A percentile compares a stretch with the other conserved stretches of the same genome.
phyloP scores from a whole-genome alignment of 2,888 invertebrate species.

The Eutolmus rufibarbis region DNA sequence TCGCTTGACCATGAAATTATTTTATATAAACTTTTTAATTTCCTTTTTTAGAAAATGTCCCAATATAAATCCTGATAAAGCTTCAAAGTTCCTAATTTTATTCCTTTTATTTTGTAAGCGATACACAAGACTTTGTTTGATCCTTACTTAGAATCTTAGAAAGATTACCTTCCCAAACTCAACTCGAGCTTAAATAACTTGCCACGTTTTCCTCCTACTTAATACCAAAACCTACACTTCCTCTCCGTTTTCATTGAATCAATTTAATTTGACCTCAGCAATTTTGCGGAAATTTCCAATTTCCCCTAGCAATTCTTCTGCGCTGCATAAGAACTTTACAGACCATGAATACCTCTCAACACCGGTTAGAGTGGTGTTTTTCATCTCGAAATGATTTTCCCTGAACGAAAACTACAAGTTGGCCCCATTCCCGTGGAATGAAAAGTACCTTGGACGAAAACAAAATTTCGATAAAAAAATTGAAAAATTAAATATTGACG shows the following conservation, averaged over 20 bases:
- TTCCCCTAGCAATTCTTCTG: background rate
- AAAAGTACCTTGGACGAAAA: background rate
- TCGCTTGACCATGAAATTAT: too few relatives aligned
- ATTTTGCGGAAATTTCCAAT: background rate
- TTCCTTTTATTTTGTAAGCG: background rate
- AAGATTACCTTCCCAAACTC: background rate
- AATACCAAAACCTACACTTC: background rate
- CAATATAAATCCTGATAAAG: too few relatives aligned
- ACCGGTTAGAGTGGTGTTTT: background rate
- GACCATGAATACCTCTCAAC: background rate
- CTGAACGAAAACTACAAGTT: background rate
- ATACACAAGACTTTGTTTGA: background rate
- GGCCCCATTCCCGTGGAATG: background rate
- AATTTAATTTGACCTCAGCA: background rate
- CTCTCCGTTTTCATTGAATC: background rate
- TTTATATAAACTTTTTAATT: too few relatives aligned
- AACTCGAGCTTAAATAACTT: background rate
- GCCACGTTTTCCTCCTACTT: background rate
- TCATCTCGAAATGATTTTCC: background rate
- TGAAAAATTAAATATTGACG: slow-evolving; percentile 24
- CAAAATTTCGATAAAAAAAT: slow-evolving; percentile 8
- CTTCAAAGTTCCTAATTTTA: background rate
- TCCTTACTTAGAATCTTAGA: background rate
- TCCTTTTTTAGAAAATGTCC: too few relatives aligned
- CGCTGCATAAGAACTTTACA: background rate